These are phyloP conservation scores for Erannis defoliaria DNA, from an alignment of 2,888 invertebrate genomes.

Conservation along the genomic window DNA sequence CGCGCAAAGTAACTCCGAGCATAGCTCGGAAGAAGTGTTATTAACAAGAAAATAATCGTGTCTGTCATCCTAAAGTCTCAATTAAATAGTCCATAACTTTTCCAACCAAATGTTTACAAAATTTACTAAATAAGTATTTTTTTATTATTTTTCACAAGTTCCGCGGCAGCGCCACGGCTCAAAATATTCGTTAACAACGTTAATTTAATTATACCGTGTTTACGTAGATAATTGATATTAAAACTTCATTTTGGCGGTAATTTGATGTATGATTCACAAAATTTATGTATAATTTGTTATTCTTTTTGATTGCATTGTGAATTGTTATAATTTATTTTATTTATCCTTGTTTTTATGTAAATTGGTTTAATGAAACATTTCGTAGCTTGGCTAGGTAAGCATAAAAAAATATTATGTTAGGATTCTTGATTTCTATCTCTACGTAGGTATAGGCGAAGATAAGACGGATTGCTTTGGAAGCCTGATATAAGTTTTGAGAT, in stretches of 20 bases:
- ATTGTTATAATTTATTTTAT: constrained; percentile 42
- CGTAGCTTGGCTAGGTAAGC: too few species aligned
- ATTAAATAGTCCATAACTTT: constrained; percentile 16
- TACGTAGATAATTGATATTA: constrained; percentile 46
- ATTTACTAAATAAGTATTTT: neutral
- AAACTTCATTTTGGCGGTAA: constrained; percentile 44
- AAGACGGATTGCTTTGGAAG: too few species aligned
- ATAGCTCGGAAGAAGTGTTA: too few species aligned
- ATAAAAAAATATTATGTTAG: too few species aligned
- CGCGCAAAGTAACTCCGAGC: too few species aligned
- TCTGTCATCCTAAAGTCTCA: constrained; percentile 3
- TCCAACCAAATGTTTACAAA: constrained; percentile 26
- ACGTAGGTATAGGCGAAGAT: too few species aligned
- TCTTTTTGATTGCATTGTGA: constrained; percentile 44
- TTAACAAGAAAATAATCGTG: too few species aligned
- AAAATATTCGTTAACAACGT: constrained; percentile 53
- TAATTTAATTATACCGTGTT: constrained; percentile 44
- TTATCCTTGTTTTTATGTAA: constrained; percentile 9
- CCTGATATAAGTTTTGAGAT: too few species aligned
- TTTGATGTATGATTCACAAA: constrained; percentile 43
- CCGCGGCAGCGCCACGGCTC: constrained; percentile 41
- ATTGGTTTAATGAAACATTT: neutral
- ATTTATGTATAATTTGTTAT: too few species aligned
- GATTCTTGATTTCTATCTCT: too few species aligned
- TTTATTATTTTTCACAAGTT: constrained; percentile 51